Evolutionary conservation across 1,140 invertebrate species (phyloP), one percentile per base, ranked within the genome.

Genomic region (Polyergus mexicanus): DNA sequence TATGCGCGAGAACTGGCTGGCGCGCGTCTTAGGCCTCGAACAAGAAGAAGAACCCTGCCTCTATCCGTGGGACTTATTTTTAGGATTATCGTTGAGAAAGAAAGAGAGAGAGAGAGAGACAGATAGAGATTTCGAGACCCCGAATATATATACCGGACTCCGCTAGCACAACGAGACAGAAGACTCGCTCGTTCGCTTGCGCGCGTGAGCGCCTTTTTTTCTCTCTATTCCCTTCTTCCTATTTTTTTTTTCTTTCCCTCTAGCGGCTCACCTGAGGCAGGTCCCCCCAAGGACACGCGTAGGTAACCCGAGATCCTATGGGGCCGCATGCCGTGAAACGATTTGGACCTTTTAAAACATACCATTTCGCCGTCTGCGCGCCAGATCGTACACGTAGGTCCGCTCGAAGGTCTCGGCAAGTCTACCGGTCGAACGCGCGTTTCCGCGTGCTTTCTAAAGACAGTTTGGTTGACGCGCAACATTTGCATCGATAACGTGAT

Each of bases 281-380:
- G 77, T 86, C 83, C 89, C 88, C 86, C 86, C 92, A 95, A 95
- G 94, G 94, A 94, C 94, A 93, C 92, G 91, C 90, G 78, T 77
- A 88, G 90, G 94, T 94, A 95, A 94, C 92, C 86, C 88, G 93
- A 95, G 93, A 92, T 83, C 91, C 90, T 72, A 86, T 62, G 88
- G 81, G 89, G 87, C 92, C 89, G 89, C 92, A 92, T 92, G 88
- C 91, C 90, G 92, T 88, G 93, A 93, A 92, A 92, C 93, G 87
- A 91, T 92, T 93, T 87, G 85, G 91, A 89, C 93, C 92, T 94
- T 93, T 92, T 92, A 92, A 93, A 93, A 93, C 90, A 83, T 89
- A 91, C 88, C 90, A 90, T 92, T 93, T 89, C 84, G 87, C 88
- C 91, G 88, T 92, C 91, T 89, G 91, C 92, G 88, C 89, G 92